phyloP scores from a whole-genome alignment of 2,113 vertebrate species.

The Cyphomyrus plagiostoma region DNA sequence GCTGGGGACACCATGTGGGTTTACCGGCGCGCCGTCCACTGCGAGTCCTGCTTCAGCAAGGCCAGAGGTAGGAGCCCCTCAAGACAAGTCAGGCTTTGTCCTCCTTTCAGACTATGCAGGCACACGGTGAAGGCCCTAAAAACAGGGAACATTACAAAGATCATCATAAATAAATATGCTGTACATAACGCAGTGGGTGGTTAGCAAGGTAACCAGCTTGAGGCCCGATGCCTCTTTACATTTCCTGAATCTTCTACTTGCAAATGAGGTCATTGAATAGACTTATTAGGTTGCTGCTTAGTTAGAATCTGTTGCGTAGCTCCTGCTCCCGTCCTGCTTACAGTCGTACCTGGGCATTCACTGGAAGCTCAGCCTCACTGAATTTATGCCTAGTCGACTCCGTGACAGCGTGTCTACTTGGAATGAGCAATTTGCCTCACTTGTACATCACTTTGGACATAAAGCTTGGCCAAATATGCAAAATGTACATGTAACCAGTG shows the following conservation, averaged over 20 bases:
- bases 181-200: background rate
- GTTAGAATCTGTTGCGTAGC: background rate
- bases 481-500: background rate
- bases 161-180: background rate
- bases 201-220: background rate
- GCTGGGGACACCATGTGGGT: slow-evolving; percentile 94
- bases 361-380: background rate
- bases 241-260: background rate
- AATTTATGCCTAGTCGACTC: background rate
- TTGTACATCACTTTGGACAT: background rate
- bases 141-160: background rate
- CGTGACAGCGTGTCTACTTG: background rate
- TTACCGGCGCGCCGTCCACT: slow-evolving; percentile 79
- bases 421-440: background rate
- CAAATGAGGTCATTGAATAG: background rate
- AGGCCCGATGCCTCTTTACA: background rate
- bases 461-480: background rate
- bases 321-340: background rate
- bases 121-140: background rate
- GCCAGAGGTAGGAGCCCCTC: slow-evolving; percentile 69
- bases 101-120: background rate
- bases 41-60: slow-evolving; percentile 79
- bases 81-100: background rate
- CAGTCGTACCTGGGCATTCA: background rate
- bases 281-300: background rate